Conservation (phyloP, 2,113 vertebrate species). For the Poecile atricapillus region DNA sequence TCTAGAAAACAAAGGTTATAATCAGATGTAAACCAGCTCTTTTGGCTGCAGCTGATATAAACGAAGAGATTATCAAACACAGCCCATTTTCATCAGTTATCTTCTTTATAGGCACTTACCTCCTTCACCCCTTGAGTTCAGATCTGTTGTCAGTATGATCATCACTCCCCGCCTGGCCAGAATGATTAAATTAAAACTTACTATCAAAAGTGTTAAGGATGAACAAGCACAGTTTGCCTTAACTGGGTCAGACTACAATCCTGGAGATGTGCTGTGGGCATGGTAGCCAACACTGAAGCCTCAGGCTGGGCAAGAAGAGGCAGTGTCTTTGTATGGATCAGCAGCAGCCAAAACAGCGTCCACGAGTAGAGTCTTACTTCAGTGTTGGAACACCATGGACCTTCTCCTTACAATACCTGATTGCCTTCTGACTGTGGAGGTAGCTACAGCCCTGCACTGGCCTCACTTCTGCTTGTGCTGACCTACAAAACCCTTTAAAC, state of each 20-base stretch:
- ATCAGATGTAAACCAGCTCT: conserved; percentile 28
- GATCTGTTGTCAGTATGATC: neutral
- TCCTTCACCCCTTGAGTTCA: neutral
- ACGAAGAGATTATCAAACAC: neutral
- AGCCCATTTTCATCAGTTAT: neutral
- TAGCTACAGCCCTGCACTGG: neutral
- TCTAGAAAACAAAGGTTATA: conserved; percentile 31
- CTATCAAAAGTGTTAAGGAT: neutral
- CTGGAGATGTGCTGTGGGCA: neutral
- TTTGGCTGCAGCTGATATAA: neutral
- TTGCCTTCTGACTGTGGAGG: neutral
- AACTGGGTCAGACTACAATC: neutral
- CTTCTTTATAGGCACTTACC: neutral
- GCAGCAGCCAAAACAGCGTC: neutral
- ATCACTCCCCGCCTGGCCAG: neutral
- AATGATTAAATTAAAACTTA: neutral
- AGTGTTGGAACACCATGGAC: neutral
- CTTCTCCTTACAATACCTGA: neutral
- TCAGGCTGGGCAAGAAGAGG: neutral
- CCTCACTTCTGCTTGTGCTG: neutral
- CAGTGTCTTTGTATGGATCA: neutral
- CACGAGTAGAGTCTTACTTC: neutral
- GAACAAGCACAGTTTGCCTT: neutral
- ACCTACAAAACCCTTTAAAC: neutral
- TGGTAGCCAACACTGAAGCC: neutral